Percentiles rank a stretch among this genome's conserved stretches.
These are phyloP conservation scores for Otus sunia DNA, from an alignment of 2,113 vertebrate species.

Conservation along the genomic window DNA sequence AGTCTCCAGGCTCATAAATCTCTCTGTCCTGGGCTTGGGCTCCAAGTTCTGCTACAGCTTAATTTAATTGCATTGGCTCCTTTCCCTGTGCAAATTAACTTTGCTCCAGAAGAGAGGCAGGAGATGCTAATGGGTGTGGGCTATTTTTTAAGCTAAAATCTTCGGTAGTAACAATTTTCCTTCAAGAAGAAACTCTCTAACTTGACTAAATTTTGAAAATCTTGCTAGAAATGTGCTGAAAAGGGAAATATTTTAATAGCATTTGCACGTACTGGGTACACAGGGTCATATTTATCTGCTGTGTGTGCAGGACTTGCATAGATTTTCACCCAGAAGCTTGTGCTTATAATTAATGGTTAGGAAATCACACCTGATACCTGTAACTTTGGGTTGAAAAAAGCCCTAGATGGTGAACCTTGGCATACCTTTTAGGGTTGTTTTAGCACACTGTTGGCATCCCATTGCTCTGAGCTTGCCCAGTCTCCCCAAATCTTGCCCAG, in stretches of 20 bases:
- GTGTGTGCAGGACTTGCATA: too few relatives aligned
- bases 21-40: background rate
- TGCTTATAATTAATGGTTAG: too few relatives aligned
- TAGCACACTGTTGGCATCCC: background rate
- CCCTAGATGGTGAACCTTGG: background rate
- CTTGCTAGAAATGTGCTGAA: background rate
- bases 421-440: background rate
- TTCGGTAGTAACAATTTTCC: background rate
- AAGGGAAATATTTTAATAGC: background rate
- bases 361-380: background rate
- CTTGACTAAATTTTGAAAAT: background rate
- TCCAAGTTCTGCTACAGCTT: background rate
- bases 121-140: background rate
- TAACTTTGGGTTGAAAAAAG: background rate
- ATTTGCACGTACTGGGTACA: rapidly evolving
- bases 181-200: background rate
- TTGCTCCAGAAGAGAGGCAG: background rate
- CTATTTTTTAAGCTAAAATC: background rate
- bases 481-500: background rate
- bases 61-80: background rate
- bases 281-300: background rate
- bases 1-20: background rate
- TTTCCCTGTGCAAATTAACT: background rate
- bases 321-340: background rate
- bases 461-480: background rate